Conservation (phyloP, 2,113 vertebrate species). For the Caloenas nicobarica region DNA sequence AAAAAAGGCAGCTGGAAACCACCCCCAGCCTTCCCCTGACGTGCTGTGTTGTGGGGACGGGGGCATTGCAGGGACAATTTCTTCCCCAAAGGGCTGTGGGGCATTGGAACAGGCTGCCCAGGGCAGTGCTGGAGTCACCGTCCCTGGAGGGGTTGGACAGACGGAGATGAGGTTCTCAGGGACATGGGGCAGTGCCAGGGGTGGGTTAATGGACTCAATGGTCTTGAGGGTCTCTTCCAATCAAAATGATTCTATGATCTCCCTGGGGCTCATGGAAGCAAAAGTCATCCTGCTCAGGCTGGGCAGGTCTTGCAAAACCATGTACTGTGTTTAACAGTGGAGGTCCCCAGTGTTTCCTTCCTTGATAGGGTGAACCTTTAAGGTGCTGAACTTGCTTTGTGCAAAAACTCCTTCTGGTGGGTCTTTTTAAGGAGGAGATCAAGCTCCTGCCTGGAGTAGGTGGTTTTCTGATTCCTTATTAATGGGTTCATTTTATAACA, state of each 20-base stretch:
- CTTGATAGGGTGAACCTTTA: background rate
- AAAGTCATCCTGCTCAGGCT: background rate
- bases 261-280: background rate
- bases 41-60: too few species aligned
- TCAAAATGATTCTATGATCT: background rate
- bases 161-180: too few species aligned
- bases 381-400: background rate
- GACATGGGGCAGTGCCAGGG: too few species aligned
- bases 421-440: background rate
- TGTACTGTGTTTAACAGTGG: rapidly evolving
- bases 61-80: too few species aligned
- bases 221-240: too few species aligned
- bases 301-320: background rate
- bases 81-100: too few species aligned
- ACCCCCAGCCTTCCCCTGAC: too few species aligned
- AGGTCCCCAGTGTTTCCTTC: rapidly evolving
- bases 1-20: too few species aligned
- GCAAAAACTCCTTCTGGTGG: background rate
- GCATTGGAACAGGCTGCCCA: too few species aligned
- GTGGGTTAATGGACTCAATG: too few species aligned
- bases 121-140: too few species aligned
- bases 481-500: background rate
- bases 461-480: background rate
- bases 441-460: background rate
- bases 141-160: too few species aligned